Percentiles rank a stretch among this genome's conserved stretches.
These are phyloP conservation scores for Drosophila melanosoma DNA, from an alignment of 2,888 invertebrate genomes.

Conservation along the genomic window DNA sequence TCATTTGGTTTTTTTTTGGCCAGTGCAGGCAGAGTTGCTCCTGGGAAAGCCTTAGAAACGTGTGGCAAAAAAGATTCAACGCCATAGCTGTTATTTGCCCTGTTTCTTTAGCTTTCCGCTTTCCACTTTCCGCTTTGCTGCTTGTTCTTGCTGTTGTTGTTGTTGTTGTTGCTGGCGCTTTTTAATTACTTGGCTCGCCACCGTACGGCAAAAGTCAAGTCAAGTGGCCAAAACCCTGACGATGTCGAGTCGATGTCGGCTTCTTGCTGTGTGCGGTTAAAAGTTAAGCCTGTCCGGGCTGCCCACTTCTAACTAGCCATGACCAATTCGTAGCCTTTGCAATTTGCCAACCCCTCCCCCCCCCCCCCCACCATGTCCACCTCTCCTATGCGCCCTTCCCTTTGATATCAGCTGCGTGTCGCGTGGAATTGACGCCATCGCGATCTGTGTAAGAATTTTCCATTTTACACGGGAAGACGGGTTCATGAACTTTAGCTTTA, in stretches of 20 bases:
- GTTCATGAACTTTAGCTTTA: slow-evolving; percentile 72
- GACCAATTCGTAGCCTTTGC: slow-evolving; percentile 19
- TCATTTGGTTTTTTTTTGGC: background rate
- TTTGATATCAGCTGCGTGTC: slow-evolving; percentile 41
- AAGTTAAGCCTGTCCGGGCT: slow-evolving; percentile 69
- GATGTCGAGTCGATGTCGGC: slow-evolving; percentile 62
- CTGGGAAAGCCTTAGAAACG: slow-evolving; percentile 11
- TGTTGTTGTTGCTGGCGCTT: slow-evolving; percentile 47
- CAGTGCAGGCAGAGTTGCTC: slow-evolving; percentile 8
- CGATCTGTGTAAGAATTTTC: slow-evolving; percentile 53
- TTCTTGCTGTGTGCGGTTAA: slow-evolving; percentile 67
- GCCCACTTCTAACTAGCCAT: slow-evolving; percentile 58
- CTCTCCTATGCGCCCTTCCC: slow-evolving; percentile 26
- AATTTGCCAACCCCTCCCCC: background rate
- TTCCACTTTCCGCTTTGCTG: slow-evolving; percentile 17
- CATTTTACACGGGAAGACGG: slow-evolving; percentile 1
- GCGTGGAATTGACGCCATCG: slow-evolving; percentile 74
- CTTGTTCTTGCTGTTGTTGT: slow-evolving; percentile 27
- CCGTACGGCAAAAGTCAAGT: slow-evolving; percentile 54
- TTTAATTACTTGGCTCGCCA: slow-evolving; percentile 71
- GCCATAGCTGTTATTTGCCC: slow-evolving; percentile 62
- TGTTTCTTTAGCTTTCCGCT: slow-evolving; percentile 57
- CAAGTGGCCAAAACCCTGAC: slow-evolving; percentile 69
- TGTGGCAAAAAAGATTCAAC: slow-evolving; percentile 33
- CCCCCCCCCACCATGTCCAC: background rate